These are phyloP conservation scores for Strongylocentrotus purpuratus DNA, from an alignment of 35 echinoderm and acorn worm species.

Conservation along the genomic window DNA sequence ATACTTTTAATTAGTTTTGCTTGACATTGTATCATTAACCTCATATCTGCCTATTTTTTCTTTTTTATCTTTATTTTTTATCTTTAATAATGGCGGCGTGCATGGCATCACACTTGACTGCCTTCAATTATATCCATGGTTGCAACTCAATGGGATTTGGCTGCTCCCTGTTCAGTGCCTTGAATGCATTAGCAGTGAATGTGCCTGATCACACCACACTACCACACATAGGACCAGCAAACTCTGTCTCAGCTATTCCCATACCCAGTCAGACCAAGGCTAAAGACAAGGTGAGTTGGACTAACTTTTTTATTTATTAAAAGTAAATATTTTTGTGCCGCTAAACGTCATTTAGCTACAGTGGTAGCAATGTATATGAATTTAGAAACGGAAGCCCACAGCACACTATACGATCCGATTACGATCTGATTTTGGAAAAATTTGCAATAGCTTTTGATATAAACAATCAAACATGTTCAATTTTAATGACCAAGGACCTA, in stretches of 20 bases:
- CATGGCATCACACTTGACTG: slow-evolving; percentile 19
- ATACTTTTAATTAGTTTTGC: background rate
- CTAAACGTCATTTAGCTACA: too few species aligned
- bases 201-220: slow-evolving; percentile 41
- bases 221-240: slow-evolving; percentile 16
- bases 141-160: slow-evolving; percentile 47
- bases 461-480: too few species aligned
- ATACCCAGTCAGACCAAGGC: slow-evolving; percentile 45
- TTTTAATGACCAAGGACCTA: too few species aligned
- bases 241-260: slow-evolving; percentile 19
- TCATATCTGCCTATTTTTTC: background rate
- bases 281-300: slow-evolving; percentile 65
- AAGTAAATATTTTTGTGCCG: too few species aligned
- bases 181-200: slow-evolving; percentile 65
- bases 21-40: background rate
- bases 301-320: background rate
- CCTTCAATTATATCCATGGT: slow-evolving; percentile 6
- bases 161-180: slow-evolving; percentile 60
- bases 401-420: too few species aligned
- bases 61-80: background rate
- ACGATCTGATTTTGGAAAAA: too few species aligned
- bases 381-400: too few species aligned
- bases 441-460: too few species aligned
- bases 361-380: too few species aligned
- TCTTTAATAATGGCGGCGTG: slow-evolving; percentile 9